A percentile compares a stretch with the other conserved stretches of the same genome.
These are phyloP conservation scores for Caenorhabditis latens DNA, from an alignment of 1,140 invertebrate genomes.

Conservation along the genomic window DNA sequence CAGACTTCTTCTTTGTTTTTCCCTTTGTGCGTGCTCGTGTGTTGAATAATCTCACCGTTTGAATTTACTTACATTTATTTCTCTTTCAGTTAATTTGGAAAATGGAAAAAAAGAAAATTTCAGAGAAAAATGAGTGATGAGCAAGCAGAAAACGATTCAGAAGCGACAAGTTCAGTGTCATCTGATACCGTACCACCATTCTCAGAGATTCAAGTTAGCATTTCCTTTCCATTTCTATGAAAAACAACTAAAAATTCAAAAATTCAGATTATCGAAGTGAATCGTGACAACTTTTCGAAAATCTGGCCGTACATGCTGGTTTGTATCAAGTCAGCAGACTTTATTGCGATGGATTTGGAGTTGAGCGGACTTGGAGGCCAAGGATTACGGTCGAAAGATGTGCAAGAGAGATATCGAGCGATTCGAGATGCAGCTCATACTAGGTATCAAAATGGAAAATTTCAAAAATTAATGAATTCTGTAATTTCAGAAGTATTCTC, in stretches of 20 bases:
- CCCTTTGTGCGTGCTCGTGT: not conserved
- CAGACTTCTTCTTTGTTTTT: not conserved
- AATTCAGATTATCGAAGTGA: constrained; percentile 43
- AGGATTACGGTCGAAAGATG: constrained; percentile 16
- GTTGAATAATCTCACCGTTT: constrained; percentile 18
- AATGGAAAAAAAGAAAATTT: not conserved
- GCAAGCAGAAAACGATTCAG: not conserved
- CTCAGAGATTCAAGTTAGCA: constrained; percentile 21
- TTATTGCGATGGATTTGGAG: constrained; percentile 48
- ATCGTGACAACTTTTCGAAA: constrained; percentile 15
- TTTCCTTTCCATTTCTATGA: not conserved
- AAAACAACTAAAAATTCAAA: not conserved
- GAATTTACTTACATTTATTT: constrained; percentile 7
- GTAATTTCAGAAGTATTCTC: constrained; percentile 8
- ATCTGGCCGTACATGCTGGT: constrained; percentile 53
- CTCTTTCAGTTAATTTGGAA: not conserved
- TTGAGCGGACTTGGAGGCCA: not conserved
- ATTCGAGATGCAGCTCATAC: constrained; percentile 16
- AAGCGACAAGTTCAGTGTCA: not conserved
- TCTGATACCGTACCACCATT: not conserved
- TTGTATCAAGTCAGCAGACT: constrained; percentile 13
- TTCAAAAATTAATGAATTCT: not conserved
- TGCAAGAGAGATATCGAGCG: not conserved
- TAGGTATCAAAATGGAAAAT: not conserved
- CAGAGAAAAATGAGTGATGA: not conserved